Evolutionary conservation across 2,113 vertebrate species (phyloP).

Genomic region (Trinectes maculatus): DNA sequence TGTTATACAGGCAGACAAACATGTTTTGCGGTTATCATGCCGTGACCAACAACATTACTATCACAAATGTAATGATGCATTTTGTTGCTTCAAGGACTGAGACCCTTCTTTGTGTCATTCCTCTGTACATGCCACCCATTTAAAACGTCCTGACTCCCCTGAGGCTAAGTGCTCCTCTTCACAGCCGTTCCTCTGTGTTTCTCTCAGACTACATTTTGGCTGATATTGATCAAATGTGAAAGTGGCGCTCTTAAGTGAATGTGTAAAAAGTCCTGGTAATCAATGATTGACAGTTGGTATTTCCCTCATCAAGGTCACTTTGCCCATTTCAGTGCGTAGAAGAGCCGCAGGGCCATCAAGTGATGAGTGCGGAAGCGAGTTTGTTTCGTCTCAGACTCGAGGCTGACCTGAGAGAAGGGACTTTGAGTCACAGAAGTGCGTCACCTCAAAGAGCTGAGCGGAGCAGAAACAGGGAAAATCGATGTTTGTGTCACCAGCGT

Average conservation of each 20-base stretch:
- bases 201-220: constrained; percentile 58
- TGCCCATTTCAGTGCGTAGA: constrained; percentile 50
- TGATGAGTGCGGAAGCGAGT: constrained; percentile 39
- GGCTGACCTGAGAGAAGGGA: constrained; percentile 33
- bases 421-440: constrained; percentile 44
- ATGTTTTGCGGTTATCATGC: constrained; percentile 4
- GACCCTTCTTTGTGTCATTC: constrained; percentile 3
- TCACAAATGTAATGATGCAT: constrained; percentile 1
- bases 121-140: constrained; percentile 25
- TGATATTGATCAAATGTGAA: constrained; percentile 78
- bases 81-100: background rate
- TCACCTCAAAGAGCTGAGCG: constrained; percentile 38
- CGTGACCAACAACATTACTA: background rate
- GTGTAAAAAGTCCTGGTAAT: constrained; percentile 66
- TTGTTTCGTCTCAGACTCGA: constrained; percentile 52
- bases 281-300: constrained; percentile 75
- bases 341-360: constrained; percentile 58
- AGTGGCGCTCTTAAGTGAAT: constrained; percentile 73
- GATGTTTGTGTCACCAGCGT: constrained; percentile 25
- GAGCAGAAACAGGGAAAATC: constrained; percentile 39
- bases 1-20: no score
- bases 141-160: constrained; percentile 37
- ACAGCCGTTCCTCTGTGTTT: constrained; percentile 37
- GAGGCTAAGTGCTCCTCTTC: constrained; percentile 35
- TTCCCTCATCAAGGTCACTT: constrained; percentile 73